Base-by-base conservation (phyloP, 1,140 invertebrate species). In the Yoshiicerus persimilis region DNA sequence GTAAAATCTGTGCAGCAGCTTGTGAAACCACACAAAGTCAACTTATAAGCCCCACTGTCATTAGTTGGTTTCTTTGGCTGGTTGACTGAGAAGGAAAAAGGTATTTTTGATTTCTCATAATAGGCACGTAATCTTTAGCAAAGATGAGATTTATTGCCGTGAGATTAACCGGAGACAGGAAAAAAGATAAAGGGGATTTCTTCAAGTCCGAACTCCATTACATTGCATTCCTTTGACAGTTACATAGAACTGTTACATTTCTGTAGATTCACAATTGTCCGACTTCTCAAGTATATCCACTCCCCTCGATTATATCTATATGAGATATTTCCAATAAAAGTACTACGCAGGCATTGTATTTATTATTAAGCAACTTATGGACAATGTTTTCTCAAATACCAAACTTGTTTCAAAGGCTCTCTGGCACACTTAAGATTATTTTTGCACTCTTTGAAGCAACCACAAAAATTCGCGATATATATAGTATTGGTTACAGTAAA, bases 101-200 rank as follows among this genome's bases (percentile, higher is more conserved):
- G 23, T 70, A 80, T 80, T 80, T 80, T 80, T 80, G 75, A 80
- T 34, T 80, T 80, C 75, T 80, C 34, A n/a, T 80, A 80, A 80
- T 80, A 38, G 75, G 75, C 32, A 38, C 75, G 75, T 34, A 80
- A 80, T 38, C 30, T 80, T 36, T n/a, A 13, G 75, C 75, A 80
- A 80, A 36, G 66, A 70, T 56, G 30, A 70, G 75, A 80, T 80
- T 80, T 80, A 80, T 80, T 80, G 75, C 32, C 75, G 75, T 80
- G n/a, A 80, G 75, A 80, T 80, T 80, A 80, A 25, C 25, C 4
- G 75, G 30, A 16, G 20, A 80, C 25, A 80, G 32, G 32, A 36
- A 32, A 32, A 80, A 80, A 80, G 75, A 80, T 80, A 36, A 80
- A 80, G 75, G 9, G 20, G 32, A 34, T 56, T 56, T 56, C 47